Conservation (phyloP, 1,140 invertebrate genomes). For the Philaenus spumarius region DNA sequence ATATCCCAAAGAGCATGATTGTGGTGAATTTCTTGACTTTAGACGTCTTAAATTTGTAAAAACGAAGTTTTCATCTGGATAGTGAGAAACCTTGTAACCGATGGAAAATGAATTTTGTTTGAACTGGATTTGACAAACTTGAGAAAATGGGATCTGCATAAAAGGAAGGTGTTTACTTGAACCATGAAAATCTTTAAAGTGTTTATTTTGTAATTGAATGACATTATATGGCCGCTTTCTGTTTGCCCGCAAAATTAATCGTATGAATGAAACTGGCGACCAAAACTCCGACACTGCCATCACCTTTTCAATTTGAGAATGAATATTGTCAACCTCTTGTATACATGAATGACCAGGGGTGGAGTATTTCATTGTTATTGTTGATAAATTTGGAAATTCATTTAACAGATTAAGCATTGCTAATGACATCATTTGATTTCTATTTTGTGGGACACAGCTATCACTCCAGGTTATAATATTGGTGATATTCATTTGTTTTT, state of each 20-base stretch:
- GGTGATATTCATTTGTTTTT: not conserved
- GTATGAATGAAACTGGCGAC: not conserved
- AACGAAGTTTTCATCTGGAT: too few relatives aligned
- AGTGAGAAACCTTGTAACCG: too few relatives aligned
- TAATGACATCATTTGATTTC: constrained; percentile 29
- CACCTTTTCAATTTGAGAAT: too few relatives aligned
- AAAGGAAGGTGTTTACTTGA: too few relatives aligned
- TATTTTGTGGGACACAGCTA: constrained; percentile 31
- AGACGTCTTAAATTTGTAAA: too few relatives aligned
- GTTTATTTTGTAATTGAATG: not conserved
- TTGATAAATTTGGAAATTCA: constrained; percentile 16
- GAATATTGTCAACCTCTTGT: too few relatives aligned
- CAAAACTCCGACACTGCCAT: constrained; percentile 14
- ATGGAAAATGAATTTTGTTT: too few relatives aligned
- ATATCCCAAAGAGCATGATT: too few relatives aligned
- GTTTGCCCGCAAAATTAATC: not conserved
- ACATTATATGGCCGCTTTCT: not conserved
- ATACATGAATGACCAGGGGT: constrained; percentile 29
- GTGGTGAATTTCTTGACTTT: too few relatives aligned
- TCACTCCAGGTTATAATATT: constrained; percentile 28
- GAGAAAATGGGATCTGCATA: too few relatives aligned
- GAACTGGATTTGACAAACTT: too few relatives aligned
- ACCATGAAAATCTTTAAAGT: not conserved
- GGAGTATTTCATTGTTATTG: constrained; percentile 30
- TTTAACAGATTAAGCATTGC: constrained; percentile 24